phyloP scores from a whole-genome alignment of 2,888 invertebrate species.

The Muschampia plurimacula region DNA sequence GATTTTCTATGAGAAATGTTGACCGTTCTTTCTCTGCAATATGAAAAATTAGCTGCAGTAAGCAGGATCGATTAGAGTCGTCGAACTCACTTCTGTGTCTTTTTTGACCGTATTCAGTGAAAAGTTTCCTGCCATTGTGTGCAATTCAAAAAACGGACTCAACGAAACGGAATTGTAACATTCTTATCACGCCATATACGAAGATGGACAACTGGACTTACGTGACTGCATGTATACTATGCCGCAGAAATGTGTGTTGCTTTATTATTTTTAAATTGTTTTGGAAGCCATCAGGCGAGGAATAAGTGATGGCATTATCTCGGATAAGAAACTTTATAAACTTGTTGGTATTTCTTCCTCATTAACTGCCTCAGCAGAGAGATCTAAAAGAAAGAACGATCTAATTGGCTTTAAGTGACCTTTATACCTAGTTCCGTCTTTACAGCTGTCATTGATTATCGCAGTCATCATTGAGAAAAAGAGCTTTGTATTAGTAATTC shows the following conservation, averaged over 20 bases:
- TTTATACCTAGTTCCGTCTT: neutral
- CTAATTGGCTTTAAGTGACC: neutral
- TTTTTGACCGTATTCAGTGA: conserved; percentile 33
- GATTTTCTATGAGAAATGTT: too few species aligned
- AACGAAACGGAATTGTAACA: conserved; percentile 52
- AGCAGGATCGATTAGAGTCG: conserved; percentile 1
- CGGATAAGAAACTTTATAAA: neutral
- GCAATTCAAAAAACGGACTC: conserved; percentile 50
- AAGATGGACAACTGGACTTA: conserved; percentile 12
- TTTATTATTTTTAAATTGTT: neutral
- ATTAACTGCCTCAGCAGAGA: neutral
- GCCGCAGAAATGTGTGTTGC: neutral
- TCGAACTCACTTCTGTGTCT: conserved; percentile 37
- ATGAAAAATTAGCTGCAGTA: neutral
- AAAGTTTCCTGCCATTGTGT: conserved; percentile 67
- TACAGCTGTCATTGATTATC: neutral
- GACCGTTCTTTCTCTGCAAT: too few species aligned
- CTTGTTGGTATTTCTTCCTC: neutral
- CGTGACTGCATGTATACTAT: conserved; percentile 5
- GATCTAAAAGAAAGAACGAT: neutral
- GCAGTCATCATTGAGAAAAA: neutral
- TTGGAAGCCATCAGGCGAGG: neutral
- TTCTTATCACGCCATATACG: conserved; percentile 37
- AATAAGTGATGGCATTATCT: neutral
- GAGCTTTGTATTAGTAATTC: neutral